A percentile compares a stretch with the other conserved stretches of the same genome.
phyloP scores from a whole-genome alignment of 1,140 invertebrate species.

The Rhagoletis zephyria region DNA sequence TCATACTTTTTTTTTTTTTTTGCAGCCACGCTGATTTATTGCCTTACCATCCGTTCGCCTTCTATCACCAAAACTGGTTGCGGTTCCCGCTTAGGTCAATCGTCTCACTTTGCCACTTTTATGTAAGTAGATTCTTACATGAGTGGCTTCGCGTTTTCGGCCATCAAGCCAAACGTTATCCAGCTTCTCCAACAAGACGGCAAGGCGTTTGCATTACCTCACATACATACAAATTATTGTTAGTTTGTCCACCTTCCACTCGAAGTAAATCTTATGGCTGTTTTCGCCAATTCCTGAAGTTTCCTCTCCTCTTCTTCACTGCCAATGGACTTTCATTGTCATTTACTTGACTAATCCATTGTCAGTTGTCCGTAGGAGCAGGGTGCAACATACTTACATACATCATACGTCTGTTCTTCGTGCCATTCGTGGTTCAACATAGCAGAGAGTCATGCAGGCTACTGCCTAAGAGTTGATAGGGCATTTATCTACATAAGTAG shows the following conservation, averaged over 20 bases:
- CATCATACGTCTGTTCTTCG: too few relatives aligned
- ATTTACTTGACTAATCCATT: not conserved
- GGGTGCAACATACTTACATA: too few relatives aligned
- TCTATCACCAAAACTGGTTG: not conserved
- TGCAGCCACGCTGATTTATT: not conserved
- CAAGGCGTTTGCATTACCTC: not conserved
- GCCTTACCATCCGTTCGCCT: not conserved
- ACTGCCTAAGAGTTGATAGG: too few relatives aligned
- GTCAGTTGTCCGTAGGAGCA: too few relatives aligned
- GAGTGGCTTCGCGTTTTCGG: slow-evolving; percentile 50
- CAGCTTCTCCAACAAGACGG: not conserved
- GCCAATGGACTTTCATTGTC: not conserved
- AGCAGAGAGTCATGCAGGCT: too few relatives aligned
- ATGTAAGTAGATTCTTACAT: slow-evolving; percentile 49
- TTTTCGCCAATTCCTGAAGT: not conserved
- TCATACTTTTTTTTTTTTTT: not conserved
- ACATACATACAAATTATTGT: not conserved
- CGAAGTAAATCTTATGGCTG: not conserved
- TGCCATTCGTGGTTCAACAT: too few relatives aligned
- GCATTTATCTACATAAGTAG: too few relatives aligned
- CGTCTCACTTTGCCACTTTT: slow-evolving; percentile 20
- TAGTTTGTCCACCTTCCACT: not conserved
- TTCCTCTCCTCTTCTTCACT: too few relatives aligned
- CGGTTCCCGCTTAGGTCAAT: slow-evolving; percentile 3
- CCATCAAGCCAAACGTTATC: slow-evolving; percentile 54